Evolutionary conservation across 2,113 vertebrate species (phyloP), one percentile per base, ranked within the genome.

Genomic region (Sakesphorus luctuosus): DNA sequence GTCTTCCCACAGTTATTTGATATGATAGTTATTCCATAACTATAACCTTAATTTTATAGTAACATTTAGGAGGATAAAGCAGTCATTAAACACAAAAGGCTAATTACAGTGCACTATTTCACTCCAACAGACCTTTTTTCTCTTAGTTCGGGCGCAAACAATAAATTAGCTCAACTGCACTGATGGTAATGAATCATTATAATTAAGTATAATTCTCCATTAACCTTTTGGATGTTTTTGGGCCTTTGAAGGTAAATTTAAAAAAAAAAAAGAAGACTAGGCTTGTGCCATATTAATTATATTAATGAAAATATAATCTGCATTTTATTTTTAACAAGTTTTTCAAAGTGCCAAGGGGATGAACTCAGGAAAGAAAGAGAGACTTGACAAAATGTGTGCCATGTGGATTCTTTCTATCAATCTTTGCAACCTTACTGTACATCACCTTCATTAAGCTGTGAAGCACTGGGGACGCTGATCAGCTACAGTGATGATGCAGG

Each of bases 201-300:
- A 98, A 98, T 98, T 98, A 98, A 97, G 97, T 94, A 97, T 98
- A 98, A 98, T 97, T 98, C 97, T 97, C 96, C 93, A 97, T 98
- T 98, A 98, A 98, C 97, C 98, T 98, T 98, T 98, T 90, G 90
- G 92, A 95, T 38, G 8, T 46, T 97, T 97, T 95, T 92, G 82
- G 96, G 93, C 90, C 95, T 96, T 84, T 90, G 89, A 96, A 98
- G 84, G 96, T 96, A 98, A 97, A 97, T 96, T 95, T 2, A 14
- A 86, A 66, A 77, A 93, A 96, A 94, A 94, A 92, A 63, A 78
- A 44, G 38, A 84, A 56, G 33, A 95, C 87, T 96, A 92, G 93
- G 97, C 79, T 89, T 69, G 17, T 75, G 92, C 83, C 94, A 97
- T 85, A 97, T 97, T 96, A 97, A 97, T 97, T 97, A 97, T 94